phyloP scores from a whole-genome alignment of 23 tunicate genomes.

The Ascidia mentula region DNA sequence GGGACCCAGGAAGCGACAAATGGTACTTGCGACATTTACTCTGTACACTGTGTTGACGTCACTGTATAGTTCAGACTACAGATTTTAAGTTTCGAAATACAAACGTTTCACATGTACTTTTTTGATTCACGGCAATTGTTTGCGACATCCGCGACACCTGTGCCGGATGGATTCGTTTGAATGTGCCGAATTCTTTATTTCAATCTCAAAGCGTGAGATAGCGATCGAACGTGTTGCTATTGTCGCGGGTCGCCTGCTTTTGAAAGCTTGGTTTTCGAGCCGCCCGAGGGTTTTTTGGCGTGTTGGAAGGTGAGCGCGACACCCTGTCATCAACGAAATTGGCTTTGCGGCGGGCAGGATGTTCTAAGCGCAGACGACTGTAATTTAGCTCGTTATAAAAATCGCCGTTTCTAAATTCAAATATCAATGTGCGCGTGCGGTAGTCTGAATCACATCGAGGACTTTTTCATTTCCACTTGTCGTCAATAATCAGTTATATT shows the following conservation, averaged over 20 bases:
- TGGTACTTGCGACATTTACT: too few relatives aligned
- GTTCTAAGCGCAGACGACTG: constrained; percentile 11
- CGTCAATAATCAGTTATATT: too few relatives aligned
- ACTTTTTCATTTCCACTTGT: too few relatives aligned
- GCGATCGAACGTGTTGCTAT: background rate
- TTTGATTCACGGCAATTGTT: too few relatives aligned
- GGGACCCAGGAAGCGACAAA: too few relatives aligned
- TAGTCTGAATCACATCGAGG: too few relatives aligned
- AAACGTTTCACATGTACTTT: too few relatives aligned
- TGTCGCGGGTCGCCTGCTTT: background rate
- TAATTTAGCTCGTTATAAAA: constrained; percentile 8
- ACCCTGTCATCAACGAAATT: constrained; percentile 9
- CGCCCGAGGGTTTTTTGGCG: constrained; percentile 2
- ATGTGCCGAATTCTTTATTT: background rate
- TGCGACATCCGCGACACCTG: background rate
- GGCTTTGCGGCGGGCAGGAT: constrained; percentile 1
- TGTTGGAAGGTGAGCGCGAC: constrained; percentile 7
- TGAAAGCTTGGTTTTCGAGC: too few relatives aligned
- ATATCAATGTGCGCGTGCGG: background rate
- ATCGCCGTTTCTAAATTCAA: background rate
- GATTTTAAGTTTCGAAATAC: too few relatives aligned
- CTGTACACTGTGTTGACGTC: too few relatives aligned
- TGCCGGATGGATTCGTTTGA: background rate
- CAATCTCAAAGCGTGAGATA: background rate
- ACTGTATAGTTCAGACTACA: too few relatives aligned